A percentile compares a stretch with the other conserved stretches of the same genome.
Evolutionary conservation across 2,888 invertebrate genomes (phyloP).

Genomic region (Baccha elongata): DNA sequence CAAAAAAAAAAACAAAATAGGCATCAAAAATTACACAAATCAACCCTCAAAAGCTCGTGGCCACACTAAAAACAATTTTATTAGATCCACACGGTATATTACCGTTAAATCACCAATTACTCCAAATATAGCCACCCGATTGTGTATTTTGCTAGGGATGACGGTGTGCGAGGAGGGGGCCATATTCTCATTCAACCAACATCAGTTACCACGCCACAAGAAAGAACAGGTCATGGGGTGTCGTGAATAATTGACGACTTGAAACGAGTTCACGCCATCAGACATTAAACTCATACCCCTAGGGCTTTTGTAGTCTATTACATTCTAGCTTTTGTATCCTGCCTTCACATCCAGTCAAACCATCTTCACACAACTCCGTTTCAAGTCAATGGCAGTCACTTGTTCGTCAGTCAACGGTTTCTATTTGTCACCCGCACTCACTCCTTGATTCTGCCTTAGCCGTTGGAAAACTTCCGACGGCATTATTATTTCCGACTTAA

Average conservation of each 20-base stretch:
- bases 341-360: neutral
- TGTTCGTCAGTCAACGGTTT: constrained; percentile 69
- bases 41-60: constrained; percentile 49
- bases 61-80: constrained; percentile 68
- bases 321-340: constrained; percentile 40
- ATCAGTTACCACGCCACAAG: constrained; percentile 18
- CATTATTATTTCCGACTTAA: constrained; percentile 73
- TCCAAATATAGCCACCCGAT: constrained; percentile 63
- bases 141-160: neutral
- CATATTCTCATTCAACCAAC: neutral
- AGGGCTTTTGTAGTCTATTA: constrained; percentile 31
- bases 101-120: constrained; percentile 73
- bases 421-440: constrained; percentile 55
- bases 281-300: constrained; percentile 61
- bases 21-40: constrained; percentile 42
- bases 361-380: neutral
- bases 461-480: constrained; percentile 65
- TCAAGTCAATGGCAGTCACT: constrained; percentile 65
- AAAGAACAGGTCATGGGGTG: constrained; percentile 54
- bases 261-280: constrained; percentile 74
- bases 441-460: constrained; percentile 10
- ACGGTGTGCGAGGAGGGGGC: neutral
- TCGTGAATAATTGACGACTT: constrained; percentile 72
- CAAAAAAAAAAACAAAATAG: neutral
- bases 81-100: constrained; percentile 72